Base-by-base conservation (phyloP, 2,888 invertebrate genomes). In the Stramonita haemastoma region DNA sequence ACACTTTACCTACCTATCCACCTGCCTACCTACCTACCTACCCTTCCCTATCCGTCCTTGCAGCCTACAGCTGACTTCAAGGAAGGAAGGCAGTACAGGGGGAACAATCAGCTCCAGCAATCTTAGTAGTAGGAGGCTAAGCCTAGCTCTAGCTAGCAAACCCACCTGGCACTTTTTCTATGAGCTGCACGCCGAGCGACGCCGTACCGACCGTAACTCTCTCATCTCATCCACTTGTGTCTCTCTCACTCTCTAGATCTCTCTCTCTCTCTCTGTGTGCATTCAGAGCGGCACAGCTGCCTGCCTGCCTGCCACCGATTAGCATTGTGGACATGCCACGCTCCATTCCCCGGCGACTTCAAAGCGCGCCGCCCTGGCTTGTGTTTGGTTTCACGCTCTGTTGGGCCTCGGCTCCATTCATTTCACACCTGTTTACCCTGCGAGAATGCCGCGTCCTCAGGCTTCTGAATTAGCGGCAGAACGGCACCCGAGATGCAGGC, bases 241-340 rank as follows among this genome's bases (percentile, higher is more conserved):
- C 83, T 83, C 17, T 2, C 46, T 26, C n/a, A 4, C 36, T 36
- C 34, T 81, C n/a, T 81, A 6, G 34, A 0, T 34, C 5, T 81
- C 34, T 34, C n/a, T 34, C 22, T 81, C 34, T 34, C n/a, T 34
- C 8, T 81, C 34, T 34, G 17, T 36, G 8, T 81, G 15, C 32
- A 19, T 34, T 22, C 34, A 26, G 36, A 8, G 36, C 36, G 5
- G 46, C n/a, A n/a, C n/a, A n/a, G n/a, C n/a, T n/a, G n/a, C n/a
- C n/a, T n/a, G n/a, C n/a, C n/a, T n/a, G n/a, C n/a, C 83, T 32
- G 36, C 46, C 83, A 19, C 46, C 85, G 85, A 29, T 85, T 56
- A 56, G 85, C 85, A 57, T 85, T 85, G 29, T 85, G 85, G 57
- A 57, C 85, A 85, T 85, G 85, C 57, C 85, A 57, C 85, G 85